Conservation (phyloP, 92 coral and sea anemone genomes). For the Paramuricea clavata region DNA sequence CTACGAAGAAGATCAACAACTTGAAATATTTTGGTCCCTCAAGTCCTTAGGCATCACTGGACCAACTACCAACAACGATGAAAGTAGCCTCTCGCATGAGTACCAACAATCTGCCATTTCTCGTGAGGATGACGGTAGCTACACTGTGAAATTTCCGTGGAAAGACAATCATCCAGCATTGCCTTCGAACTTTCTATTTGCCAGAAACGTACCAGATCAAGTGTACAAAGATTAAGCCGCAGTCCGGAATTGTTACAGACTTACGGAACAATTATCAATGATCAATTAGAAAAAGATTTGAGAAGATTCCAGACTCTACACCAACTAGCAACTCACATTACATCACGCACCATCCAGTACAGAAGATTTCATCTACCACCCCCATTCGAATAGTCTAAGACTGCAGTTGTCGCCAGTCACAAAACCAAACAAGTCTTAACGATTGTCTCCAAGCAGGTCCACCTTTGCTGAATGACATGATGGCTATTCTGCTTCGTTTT, state of each 20-base stretch:
- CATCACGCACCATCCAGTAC: slow-evolving; percentile 69
- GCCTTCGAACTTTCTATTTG: too few species aligned
- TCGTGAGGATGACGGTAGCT: slow-evolving; percentile 55
- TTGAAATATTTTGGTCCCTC: too few species aligned
- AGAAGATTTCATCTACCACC: slow-evolving; percentile 66
- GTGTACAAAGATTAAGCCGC: slow-evolving; percentile 40
- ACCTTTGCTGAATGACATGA: slow-evolving; percentile 51
- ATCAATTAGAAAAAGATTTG: slow-evolving; percentile 64
- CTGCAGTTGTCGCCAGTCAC: slow-evolving; percentile 60
- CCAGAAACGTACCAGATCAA: slow-evolving; percentile 54
- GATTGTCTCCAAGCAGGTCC: slow-evolving; percentile 68
- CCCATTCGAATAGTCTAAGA: slow-evolving; percentile 65
- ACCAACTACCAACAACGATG: not conserved
- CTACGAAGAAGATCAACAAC: too few species aligned
- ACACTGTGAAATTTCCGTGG: too few species aligned
- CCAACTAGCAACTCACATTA: slow-evolving; percentile 58
- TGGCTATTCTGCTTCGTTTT: slow-evolving; percentile 56
- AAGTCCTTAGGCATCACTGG: too few species aligned
- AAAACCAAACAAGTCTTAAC: slow-evolving; percentile 54
- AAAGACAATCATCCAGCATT: too few species aligned
- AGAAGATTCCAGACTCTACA: slow-evolving; percentile 42
- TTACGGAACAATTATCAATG: slow-evolving; percentile 56
- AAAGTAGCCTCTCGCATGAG: slow-evolving; percentile 30
- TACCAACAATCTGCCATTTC: slow-evolving; percentile 57
- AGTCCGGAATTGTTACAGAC: slow-evolving; percentile 52